Conservation (phyloP, 2,888 invertebrate species). For the Trichogramma dendrolimi region DNA sequence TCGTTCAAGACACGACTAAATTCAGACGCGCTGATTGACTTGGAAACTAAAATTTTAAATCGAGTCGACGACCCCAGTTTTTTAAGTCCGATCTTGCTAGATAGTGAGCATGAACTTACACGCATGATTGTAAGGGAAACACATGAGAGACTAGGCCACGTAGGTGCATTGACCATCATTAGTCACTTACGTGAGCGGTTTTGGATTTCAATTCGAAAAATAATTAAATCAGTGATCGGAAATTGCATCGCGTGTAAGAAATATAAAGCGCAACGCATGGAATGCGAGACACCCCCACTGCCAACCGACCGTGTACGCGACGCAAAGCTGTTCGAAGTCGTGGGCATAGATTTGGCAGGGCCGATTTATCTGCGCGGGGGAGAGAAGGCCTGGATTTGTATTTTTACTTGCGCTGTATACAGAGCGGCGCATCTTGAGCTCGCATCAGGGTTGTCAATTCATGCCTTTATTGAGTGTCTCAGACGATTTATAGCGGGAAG, state of each 20-base stretch:
- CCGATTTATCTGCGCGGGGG: slow-evolving; percentile 37
- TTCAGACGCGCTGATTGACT: slow-evolving; percentile 14
- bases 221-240: slow-evolving; percentile 19
- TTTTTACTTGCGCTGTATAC: slow-evolving; percentile 47
- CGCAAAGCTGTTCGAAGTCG: slow-evolving; percentile 27
- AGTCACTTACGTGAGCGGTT: slow-evolving; percentile 27
- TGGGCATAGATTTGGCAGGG: slow-evolving; percentile 43
- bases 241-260: slow-evolving; percentile 29
- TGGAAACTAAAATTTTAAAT: slow-evolving; percentile 31
- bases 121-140: slow-evolving; percentile 28
- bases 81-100: slow-evolving; percentile 35
- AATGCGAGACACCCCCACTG: slow-evolving; percentile 33
- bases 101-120: slow-evolving; percentile 32
- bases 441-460: slow-evolving; percentile 23
- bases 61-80: slow-evolving; percentile 31
- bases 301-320: slow-evolving; percentile 34
- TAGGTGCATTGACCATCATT: slow-evolving; percentile 28
- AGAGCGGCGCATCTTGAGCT: slow-evolving; percentile 9
- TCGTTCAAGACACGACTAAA: no score
- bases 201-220: slow-evolving; percentile 28
- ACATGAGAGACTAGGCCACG: slow-evolving; percentile 30
- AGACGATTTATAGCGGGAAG: slow-evolving; percentile 41
- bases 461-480: slow-evolving; percentile 37
- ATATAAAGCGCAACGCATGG: slow-evolving; percentile 29
- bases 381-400: slow-evolving; percentile 39